Evolutionary conservation across 2,797 vertebrate genomes (phyloP), one percentile per base, ranked within the genome.

Genomic region (Sebastes dallii): DNA sequence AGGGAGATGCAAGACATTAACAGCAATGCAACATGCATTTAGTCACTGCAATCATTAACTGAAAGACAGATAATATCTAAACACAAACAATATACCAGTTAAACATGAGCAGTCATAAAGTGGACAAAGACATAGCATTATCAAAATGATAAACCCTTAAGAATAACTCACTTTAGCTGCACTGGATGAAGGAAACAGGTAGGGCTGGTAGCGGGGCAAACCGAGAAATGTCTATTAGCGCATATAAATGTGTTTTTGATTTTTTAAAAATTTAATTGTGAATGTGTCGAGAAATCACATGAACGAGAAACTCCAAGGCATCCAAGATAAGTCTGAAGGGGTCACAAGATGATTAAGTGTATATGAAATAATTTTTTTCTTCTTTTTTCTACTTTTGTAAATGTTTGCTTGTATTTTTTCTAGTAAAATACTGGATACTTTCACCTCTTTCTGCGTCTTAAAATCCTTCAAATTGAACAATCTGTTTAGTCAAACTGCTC

Each of bases 141-240:
- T 18, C 42, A 46, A 46, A 46, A 18, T 0, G 42, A 18, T 46
- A 46, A 46, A 46, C 42, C 42, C 42, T 0, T 46, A 46, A 46
- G 42, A 46, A 46, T 46, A 46, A 46, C 6, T 16, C 16, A 46
- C 42, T 46, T 46, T 46, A 46, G 42, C 14, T 46, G 42, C 42
- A 46, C 42, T 46, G 14, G 42, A 46, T 46, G 16, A 46, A 18
- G 6, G 42, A 0, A 46, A 46, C 42, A 46, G 42, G 16, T 46
- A 16, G 0, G 42, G 16, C 42, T 46, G 0, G 16, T 18, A 46
- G 34, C 34, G 0, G 16, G 14, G 16, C 16, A 0, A 0, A 46
- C 42, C 14, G 6, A 46, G 42, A 46, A 16, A 46, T 18, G 42
- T 16, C 0, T 5, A 10, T 52, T 52, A 52, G 50, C 20, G 6